Evolutionary conservation across 2,888 invertebrate genomes (phyloP), one percentile per base, ranked within the genome.

Genomic region (Branchellion lobata): DNA sequence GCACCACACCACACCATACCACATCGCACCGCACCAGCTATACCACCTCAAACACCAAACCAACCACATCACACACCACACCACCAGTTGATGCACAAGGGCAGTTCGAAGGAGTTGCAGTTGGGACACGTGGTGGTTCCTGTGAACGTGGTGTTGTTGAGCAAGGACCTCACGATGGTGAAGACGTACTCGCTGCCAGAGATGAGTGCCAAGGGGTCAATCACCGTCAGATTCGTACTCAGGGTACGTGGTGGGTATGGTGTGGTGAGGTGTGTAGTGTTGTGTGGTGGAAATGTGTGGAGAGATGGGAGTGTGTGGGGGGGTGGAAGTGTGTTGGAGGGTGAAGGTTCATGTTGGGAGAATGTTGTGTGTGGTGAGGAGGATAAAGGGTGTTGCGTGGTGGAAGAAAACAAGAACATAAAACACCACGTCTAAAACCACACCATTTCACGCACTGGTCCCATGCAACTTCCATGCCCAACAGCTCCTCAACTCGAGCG

Each of bases 41-140:
- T n/a, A n/a, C n/a, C n/a, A n/a, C n/a, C n/a, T n/a, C 47, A 47
- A 14, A 47, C 47, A 47, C 47, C 47, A 47, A 47, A 8, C 47
- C 47, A 47, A 47, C 47, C 8, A 47, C 47, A 47, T 47, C 8
- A 14, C 47, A 47, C 18, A 8, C 47, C 24, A 18, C 61, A 57
- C 61, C 61, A 5, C 5, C 18, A 77, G 77, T 34, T 77, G 77
- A 65, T 77, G 77, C 77, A 77, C 77, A 77, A 77, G 36, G 77
- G 77, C 29, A 77, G 77, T 33, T 51, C 34, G 21, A 47, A 65
- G 29, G 77, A 77, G 40, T n/a, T 33, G 36, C 29, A 53, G 24
- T 14, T 77, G 77, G 77, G 61, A 31, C 47, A 31, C 0, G 36
- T 77, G 29, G 57, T 77, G 65, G 77, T 77, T 31, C 77, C 77